Evolutionary conservation across 1,140 invertebrate genomes (phyloP).

Genomic region (Nephotettix cincticeps): DNA sequence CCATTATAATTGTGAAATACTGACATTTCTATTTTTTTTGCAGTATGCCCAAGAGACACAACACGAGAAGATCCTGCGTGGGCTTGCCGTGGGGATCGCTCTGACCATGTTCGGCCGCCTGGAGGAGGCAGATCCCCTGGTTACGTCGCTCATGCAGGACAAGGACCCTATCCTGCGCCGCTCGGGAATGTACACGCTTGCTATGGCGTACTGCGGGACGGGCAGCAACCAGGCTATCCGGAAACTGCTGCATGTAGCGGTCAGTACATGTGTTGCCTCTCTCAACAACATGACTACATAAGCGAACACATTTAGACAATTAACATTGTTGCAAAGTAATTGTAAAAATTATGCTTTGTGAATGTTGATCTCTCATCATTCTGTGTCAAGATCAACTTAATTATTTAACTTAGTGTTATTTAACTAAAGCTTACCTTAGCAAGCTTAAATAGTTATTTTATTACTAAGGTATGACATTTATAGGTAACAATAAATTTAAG

Average conservation of each 20-base stretch:
- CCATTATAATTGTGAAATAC: no score
- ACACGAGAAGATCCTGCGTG: conserved; percentile 97
- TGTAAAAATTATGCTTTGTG: no score
- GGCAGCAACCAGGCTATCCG: conserved; percentile 96
- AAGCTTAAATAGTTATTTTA: no score
- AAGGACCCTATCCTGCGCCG: conserved; percentile 86
- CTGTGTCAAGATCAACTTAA: no score
- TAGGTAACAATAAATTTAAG: no score
- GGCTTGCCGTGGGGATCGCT: conserved; percentile 92
- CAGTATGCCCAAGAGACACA: conserved; percentile 88
- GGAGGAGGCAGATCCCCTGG: conserved; percentile 94
- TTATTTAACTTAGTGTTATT: no score
- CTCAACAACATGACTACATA: no score
- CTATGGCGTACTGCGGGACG: conserved; percentile 98
- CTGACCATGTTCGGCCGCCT: conserved; percentile 95
- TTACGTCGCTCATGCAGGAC: conserved; percentile 80
- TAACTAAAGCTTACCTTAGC: no score
- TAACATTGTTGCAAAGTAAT: no score
- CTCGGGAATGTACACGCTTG: conserved; percentile 96
- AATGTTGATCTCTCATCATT: no score
- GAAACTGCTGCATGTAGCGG: conserved; percentile 93
- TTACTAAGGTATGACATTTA: no score
- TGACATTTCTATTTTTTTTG: conserved; percentile 33
- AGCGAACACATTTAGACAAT: no score
- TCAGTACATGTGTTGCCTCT: conserved; percentile 55